Percentiles rank a stretch among this genome's conserved stretches.
phyloP scores from a whole-genome alignment of 2,888 invertebrate species.

The Stegophylla sp. region DNA sequence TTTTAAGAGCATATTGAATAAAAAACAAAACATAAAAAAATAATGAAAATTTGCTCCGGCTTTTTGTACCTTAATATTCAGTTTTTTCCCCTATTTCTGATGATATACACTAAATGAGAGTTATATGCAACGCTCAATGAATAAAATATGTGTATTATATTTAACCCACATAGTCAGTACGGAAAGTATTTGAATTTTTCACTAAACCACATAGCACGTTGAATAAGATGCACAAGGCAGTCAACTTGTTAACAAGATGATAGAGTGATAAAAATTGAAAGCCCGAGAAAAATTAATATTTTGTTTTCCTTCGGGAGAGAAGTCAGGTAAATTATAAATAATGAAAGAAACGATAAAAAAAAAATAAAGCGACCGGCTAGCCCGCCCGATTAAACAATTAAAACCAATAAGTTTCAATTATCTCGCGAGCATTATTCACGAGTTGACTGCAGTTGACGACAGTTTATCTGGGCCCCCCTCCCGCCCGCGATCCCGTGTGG shows the following conservation, averaged over 20 bases:
- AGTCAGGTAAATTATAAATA: too few relatives aligned
- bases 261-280: too few relatives aligned
- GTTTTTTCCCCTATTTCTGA: neutral
- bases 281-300: too few relatives aligned
- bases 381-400: conserved; percentile 45
- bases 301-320: too few relatives aligned
- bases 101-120: conserved; percentile 12
- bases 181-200: conserved; percentile 14
- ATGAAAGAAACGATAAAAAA: too few relatives aligned
- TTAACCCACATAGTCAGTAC: neutral
- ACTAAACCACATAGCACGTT: neutral
- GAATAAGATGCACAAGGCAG: neutral
- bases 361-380: neutral
- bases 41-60: neutral
- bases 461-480: neutral
- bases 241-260: too few relatives aligned
- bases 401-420: conserved; percentile 48
- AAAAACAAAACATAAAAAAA: neutral
- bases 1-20: neutral
- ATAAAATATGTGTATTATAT: conserved; percentile 2
- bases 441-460: neutral
- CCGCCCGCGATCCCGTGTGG: conserved; percentile 23
- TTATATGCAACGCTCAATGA: conserved; percentile 1
- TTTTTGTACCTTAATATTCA: conserved; percentile 12
- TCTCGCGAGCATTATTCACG: conserved; percentile 9